These are phyloP conservation scores for Clavelina lepadiformis DNA, from an alignment of 23 tunicate species.

Conservation along the genomic window DNA sequence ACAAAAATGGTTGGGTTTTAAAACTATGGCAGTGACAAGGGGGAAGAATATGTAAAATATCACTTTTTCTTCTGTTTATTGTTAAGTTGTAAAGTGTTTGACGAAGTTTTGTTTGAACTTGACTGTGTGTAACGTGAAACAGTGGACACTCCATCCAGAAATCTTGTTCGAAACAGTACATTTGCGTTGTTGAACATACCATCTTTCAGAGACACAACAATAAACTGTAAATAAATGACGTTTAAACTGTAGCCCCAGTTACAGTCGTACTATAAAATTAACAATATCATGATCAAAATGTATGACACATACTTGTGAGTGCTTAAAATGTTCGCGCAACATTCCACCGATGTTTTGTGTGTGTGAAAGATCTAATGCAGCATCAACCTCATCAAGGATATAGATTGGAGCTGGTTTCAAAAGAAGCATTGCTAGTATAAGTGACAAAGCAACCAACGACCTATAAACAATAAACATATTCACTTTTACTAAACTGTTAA, in stretches of 20 bases:
- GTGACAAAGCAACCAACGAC: slow-evolving; percentile 84
- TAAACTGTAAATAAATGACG: slow-evolving; percentile 39
- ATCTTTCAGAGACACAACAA: slow-evolving; percentile 92
- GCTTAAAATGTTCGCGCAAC: slow-evolving; percentile 90
- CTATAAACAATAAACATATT: slow-evolving; percentile 6
- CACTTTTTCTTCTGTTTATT: too few relatives aligned
- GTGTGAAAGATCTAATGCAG: slow-evolving; percentile 91
- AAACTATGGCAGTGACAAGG: too few relatives aligned
- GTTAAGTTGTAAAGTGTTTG: background rate
- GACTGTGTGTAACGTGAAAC: slow-evolving; percentile 60
- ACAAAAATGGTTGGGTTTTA: too few relatives aligned
- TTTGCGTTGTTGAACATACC: slow-evolving; percentile 98
- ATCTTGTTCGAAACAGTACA: slow-evolving; percentile 88
- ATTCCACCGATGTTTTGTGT: slow-evolving; percentile 97
- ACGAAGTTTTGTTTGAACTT: slow-evolving; percentile 1
- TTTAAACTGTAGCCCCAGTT: background rate
- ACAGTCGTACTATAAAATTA: background rate
- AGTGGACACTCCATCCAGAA: slow-evolving; percentile 94
- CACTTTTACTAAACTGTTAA: too few relatives aligned
- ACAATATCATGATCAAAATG: background rate
- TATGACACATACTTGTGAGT: slow-evolving; percentile 47
- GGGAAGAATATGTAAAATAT: too few relatives aligned
- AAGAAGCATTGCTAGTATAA: slow-evolving; percentile 87
- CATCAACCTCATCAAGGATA: slow-evolving; percentile 98
- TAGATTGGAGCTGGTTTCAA: slow-evolving; percentile 98